These are phyloP conservation scores for Ptilorrhoa leucosticta DNA, from an alignment of 2,113 vertebrate species.

Conservation along the genomic window DNA sequence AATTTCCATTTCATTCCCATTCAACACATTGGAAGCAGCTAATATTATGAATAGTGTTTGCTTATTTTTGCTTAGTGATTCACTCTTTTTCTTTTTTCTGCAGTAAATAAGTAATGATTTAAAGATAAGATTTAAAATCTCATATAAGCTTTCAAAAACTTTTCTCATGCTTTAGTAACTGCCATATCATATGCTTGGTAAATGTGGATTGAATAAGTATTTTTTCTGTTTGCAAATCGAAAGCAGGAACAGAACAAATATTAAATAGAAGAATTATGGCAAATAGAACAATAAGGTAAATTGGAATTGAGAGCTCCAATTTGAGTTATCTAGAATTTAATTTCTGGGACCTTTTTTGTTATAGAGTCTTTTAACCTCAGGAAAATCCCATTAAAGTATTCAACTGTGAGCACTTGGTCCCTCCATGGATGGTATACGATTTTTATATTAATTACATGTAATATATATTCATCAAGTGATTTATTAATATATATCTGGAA, in stretches of 20 bases:
- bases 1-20: not conserved
- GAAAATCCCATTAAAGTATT: not conserved
- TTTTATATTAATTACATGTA: not conserved
- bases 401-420: not conserved
- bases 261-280: not conserved
- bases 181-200: not conserved
- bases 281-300: not conserved
- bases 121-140: not conserved
- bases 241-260: not conserved
- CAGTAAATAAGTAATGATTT: not conserved
- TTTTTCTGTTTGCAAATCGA: not conserved
- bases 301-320: not conserved
- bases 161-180: not conserved
- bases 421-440: not conserved
- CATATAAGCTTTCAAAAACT: not conserved
- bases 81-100: not conserved
- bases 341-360: not conserved
- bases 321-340: not conserved
- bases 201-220: not conserved
- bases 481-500: not conserved
- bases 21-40: not conserved
- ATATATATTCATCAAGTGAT: fast-evolving
- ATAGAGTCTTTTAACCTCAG: not conserved
- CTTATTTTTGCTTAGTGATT: not conserved
- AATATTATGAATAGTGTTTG: not conserved